Evolutionary conservation across 2,113 vertebrate genomes (phyloP), one percentile per base, ranked within the genome.

Genomic region (Lathamus discolor): DNA sequence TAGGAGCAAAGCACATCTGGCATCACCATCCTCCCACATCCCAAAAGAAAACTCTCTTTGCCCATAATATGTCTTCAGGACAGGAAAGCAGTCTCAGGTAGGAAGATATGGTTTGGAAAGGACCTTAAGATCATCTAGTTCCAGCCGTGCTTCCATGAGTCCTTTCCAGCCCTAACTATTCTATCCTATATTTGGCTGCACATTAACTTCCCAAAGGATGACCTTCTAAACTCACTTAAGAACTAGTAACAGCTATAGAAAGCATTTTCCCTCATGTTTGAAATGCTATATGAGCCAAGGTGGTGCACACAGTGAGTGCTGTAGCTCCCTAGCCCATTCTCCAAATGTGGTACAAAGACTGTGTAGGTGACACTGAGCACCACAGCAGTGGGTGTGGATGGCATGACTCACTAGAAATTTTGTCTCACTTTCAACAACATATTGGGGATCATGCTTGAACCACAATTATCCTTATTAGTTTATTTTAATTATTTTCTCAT

Each of bases 21-120:
- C 15, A 15, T 22, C 17, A 35, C 27, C 13, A 27, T 49, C 0
- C 0, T 44, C 54, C 25, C 33, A 29, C 5, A 73, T 19, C 33
- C 29, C 11, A 17, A 28, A 57, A 37, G 51, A 74, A 69, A 81
- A 10, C 17, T 33, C 51, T 75, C 29, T 86, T 62, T 70, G 49
- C 14, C 35, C 2, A 1, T 49, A 62, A 15, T 41, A 29, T 2
- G 1, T 69, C 28, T 39, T 57, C 33, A 14, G n/a, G 31, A 73
- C 35, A 86, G 33, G 20, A 86, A 51, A 29, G 5, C 3, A 11
- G 64, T 73, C 41, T 80, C 25, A 7, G 4, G 7, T 8, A 78
- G 68, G 44, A 88, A 7, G 18, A 35, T 44, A 39, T 39, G 39
- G 39, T 39, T 39, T 39, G 39, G 39, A 39, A 39, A 39, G 39